Evolutionary conservation across 2,113 vertebrate genomes (phyloP), one percentile per base, ranked within the genome.

Genomic region (Esox niger): DNA sequence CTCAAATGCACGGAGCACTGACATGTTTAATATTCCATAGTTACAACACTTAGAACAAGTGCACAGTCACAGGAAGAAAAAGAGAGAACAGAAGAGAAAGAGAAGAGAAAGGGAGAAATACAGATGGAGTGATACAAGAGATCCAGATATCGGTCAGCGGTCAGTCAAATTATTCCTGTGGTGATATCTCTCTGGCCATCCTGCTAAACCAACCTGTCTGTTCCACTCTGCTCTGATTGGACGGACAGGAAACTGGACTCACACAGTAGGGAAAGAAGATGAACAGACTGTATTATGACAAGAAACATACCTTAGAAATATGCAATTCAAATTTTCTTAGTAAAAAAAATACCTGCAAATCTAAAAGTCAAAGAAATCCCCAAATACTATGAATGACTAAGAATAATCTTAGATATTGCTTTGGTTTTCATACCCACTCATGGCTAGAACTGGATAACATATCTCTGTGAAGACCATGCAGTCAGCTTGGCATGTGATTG

Each of bases 121-220:
- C 11, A 43, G 13, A 2, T 4, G 17, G 5, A 43, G 38, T 4
- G 25, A 35, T n/a, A 21, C n/a, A 62, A 35, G 32, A 25, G 32
- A 62, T 21, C 5, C 15, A 57, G 57, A 29, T 59, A 32, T 32
- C 46, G 61, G 26, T 46, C 61, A 17, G 33, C 13, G 61, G 46
- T 65, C 46, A 65, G 63, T 25, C 46, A 23, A 30, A 31, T 52
- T 23, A 65, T 62, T 27, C 27, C 43, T 65, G 29, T 52, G 29
- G 25, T 65, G 15, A 21, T 23, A 47, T 64, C 26, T 31, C 57
- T 27, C 27, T 59, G 17, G 57, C 31, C 46, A 64, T 47, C 21
- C 43, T 43, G 26, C 61, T 35, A 31, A 62, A 57, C 26, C 55
- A 11, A 57, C 55, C 55, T 2, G 27, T 25, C 55, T 7, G 57